Evolutionary conservation across 1,140 invertebrate species (phyloP).

Genomic region (Drosophila setifemur): DNA sequence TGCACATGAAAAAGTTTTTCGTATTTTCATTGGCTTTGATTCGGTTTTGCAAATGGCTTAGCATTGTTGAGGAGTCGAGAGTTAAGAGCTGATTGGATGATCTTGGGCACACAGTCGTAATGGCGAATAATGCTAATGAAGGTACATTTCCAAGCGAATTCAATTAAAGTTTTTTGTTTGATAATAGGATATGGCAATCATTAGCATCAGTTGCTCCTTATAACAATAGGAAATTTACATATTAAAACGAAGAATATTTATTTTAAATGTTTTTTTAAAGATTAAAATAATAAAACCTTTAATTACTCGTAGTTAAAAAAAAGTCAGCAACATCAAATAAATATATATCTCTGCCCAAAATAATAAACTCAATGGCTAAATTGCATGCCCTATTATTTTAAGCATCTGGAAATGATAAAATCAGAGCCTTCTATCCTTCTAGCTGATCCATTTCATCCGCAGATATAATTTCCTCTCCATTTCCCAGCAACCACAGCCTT

Average conservation of each 20-base stretch:
- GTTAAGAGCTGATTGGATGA: constrained; percentile 49
- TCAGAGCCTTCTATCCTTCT: neutral
- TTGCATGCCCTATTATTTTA: neutral
- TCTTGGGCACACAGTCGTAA: constrained; percentile 31
- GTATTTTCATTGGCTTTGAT: constrained; percentile 66
- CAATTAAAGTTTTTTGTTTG: constrained; percentile 32
- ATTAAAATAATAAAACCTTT: no score
- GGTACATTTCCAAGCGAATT: neutral
- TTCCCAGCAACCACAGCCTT: constrained; percentile 30
- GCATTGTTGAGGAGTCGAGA: constrained; percentile 44
- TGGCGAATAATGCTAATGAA: constrained; percentile 38
- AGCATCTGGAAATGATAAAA: neutral
- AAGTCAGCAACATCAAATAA: no score
- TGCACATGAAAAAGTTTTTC: constrained; percentile 75
- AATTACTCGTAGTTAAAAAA: no score
- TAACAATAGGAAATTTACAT: no score
- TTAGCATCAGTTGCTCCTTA: no score
- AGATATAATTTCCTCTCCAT: constrained; percentile 40
- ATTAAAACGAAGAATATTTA: no score
- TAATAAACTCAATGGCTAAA: no score
- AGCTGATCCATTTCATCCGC: constrained; percentile 42
- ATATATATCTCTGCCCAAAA: no score
- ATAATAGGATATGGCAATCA: no score
- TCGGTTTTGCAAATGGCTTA: constrained; percentile 53
- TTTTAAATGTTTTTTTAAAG: no score